phyloP scores from a whole-genome alignment of 2,888 invertebrate species.

The Sylvicola cinctus region DNA sequence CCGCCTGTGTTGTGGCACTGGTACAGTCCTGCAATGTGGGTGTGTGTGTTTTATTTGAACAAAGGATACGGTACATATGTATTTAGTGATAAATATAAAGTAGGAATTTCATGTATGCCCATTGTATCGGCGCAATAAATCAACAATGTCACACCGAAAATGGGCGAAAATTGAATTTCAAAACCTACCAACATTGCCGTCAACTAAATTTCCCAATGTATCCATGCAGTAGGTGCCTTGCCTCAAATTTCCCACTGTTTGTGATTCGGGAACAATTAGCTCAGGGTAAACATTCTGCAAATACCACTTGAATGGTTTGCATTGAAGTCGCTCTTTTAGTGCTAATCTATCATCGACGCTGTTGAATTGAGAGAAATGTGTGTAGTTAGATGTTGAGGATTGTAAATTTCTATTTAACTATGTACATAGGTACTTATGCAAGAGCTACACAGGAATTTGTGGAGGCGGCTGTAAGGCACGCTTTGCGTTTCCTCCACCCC shows the following conservation, averaged over 20 bases:
- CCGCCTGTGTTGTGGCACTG: constrained; percentile 92
- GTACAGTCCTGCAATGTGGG: constrained; percentile 43
- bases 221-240: constrained; percentile 78
- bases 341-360: constrained; percentile 71
- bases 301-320: constrained; percentile 93
- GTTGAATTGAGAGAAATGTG: constrained; percentile 12
- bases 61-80: too few species aligned
- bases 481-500: too few species aligned
- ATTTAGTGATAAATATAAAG: constrained; percentile 7
- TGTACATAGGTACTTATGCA: too few species aligned
- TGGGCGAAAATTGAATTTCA: neutral
- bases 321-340: constrained; percentile 59
- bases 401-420: too few species aligned
- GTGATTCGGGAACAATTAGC: constrained; percentile 45
- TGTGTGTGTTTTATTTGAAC: too few species aligned
- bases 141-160: neutral
- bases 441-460: too few species aligned
- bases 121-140: neutral
- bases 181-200: constrained; percentile 53
- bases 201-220: constrained; percentile 77
- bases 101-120: neutral
- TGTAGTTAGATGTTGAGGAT: constrained; percentile 1
- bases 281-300: constrained; percentile 85
- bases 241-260: constrained; percentile 39
- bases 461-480: too few species aligned